Base-by-base conservation (phyloP, 2,888 invertebrate genomes). In the Eupithecia dodoneata region DNA sequence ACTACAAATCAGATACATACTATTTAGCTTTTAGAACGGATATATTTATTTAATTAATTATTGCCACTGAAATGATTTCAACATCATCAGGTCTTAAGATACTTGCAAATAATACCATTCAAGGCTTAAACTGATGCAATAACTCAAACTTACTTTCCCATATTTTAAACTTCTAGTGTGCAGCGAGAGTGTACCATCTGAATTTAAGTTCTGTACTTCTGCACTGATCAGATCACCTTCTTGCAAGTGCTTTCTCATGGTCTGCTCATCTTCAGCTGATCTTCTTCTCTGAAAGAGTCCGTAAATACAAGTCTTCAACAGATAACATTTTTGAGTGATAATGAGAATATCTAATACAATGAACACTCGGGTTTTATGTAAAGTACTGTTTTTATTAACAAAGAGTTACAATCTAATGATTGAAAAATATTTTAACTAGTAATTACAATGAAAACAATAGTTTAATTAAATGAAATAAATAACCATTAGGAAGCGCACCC, bases 141-240 rank as follows among this genome's bases (percentile, higher is more conserved):
- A 66, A 47, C n/a, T 73, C 9, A 67, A 4, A 30, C 72, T 71
- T 91, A 98, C 97, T 96, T 99, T 99, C 77, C 99, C 99, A 95
- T 99, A 99, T 89, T 99, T 99, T 77, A 99, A 96, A 92, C 98
- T 99, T 88, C 99, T 96, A 0, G 99, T 99, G 88, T 99, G 99
- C 15, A 99, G 92, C 0, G 99, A 98, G 30, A 99, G 93, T 0
- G 98, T 97, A 2, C 99, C 99, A 93, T 99, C 99, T 73, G 97
- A 96, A 89, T 97, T 98, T 6, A 99, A 96, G 89, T 97, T 98
- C 89, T 99, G 99, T 0, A 99, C 99, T 95, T 99, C 99, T 6
- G 99, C 99, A 93, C 99, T 99, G 79, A 99, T 98, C 1, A 99
- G 95, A 93, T 99, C 99, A 30, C 99, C 99, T 93, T 99, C 99